phyloP scores from a whole-genome alignment of 2,113 vertebrate species.

The Rissa tridactyla region DNA sequence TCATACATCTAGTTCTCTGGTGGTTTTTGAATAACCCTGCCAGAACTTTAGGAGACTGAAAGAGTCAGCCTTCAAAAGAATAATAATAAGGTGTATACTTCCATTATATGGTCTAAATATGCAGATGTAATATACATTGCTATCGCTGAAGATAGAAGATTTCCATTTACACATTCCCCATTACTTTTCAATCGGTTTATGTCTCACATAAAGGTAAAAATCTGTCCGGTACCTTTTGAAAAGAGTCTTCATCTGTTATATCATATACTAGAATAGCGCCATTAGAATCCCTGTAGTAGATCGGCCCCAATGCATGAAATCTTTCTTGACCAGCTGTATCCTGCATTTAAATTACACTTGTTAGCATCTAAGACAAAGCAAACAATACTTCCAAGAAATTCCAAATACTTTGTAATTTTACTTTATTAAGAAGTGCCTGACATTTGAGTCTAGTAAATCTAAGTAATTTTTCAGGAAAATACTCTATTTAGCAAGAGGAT shows the following conservation, averaged over 20 bases:
- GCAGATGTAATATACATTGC: neutral
- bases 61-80: neutral
- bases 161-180: neutral
- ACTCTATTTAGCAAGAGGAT: neutral
- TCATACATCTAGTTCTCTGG: neutral
- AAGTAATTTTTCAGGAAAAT: neutral
- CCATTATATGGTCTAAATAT: neutral
- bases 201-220: neutral
- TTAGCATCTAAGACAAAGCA: constrained; percentile 7
- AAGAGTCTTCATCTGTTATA: constrained; percentile 98
- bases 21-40: neutral
- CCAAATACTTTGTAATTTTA: neutral
- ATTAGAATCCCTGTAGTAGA: constrained; percentile 99
- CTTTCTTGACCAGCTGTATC: constrained; percentile 98
- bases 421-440: neutral
- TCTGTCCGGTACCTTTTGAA: constrained; percentile 87
- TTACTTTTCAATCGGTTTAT: neutral
- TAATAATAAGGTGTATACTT: neutral
- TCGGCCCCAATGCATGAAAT: constrained; percentile 95
- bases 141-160: neutral
- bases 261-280: constrained; percentile 97
- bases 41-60: neutral
- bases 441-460: neutral
- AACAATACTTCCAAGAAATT: neutral
- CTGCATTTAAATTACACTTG: constrained; percentile 69